Evolutionary conservation across 2,797 vertebrate genomes (phyloP).

Genomic region (Lindbergichthys nudifrons): DNA sequence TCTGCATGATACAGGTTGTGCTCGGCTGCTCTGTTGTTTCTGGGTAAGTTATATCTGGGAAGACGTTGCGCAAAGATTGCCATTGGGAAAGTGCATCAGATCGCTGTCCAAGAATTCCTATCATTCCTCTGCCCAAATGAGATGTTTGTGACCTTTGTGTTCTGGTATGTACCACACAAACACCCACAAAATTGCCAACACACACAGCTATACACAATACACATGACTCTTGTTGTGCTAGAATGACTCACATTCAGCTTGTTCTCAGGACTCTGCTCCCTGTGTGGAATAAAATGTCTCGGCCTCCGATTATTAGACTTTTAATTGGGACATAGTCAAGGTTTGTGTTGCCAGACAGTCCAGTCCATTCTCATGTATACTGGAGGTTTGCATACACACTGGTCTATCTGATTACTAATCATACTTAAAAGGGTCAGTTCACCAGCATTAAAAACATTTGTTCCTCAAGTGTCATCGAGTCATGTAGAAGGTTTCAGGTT

Average conservation of each 20-base stretch:
- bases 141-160: conserved; percentile 65
- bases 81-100: conserved; percentile 34
- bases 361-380: conserved; percentile 36
- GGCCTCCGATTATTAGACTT: conserved; percentile 12
- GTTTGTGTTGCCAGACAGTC: conserved; percentile 37
- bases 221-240: conserved; percentile 46
- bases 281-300: conserved; percentile 41
- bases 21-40: conserved; percentile 27
- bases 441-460: background rate
- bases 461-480: background rate
- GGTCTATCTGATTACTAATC: conserved; percentile 5
- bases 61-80: conserved; percentile 39
- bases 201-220: conserved; percentile 33
- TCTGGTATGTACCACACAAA: conserved; percentile 63
- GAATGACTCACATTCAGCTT: conserved; percentile 44
- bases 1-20: conserved; percentile 21
- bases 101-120: conserved; percentile 79
- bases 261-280: conserved; percentile 23
- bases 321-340: conserved; percentile 53
- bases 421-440: conserved; percentile 7
- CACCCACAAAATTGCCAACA: conserved; percentile 45
- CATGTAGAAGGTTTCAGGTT: background rate
- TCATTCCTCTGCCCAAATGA: conserved; percentile 65
- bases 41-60: conserved; percentile 22
- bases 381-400: background rate